Conservation (phyloP, 2,888 invertebrate species). For the Yponomeuta plumbellus region DNA sequence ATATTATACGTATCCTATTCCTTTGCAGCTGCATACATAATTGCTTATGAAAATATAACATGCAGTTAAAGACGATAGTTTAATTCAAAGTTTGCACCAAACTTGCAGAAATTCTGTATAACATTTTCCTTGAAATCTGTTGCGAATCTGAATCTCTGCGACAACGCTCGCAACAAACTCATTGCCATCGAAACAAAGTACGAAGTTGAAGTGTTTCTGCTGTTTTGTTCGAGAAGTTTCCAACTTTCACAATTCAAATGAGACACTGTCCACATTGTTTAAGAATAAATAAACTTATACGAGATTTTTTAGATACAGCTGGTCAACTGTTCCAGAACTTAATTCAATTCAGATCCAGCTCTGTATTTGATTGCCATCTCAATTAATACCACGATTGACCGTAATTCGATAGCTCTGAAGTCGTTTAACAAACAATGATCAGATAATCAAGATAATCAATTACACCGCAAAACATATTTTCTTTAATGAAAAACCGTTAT, state of each 20-base stretch:
- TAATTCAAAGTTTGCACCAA: background rate
- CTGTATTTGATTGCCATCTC: background rate
- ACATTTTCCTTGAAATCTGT: background rate
- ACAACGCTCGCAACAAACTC: background rate
- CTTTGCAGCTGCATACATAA: too few species aligned
- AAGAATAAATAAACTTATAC: background rate
- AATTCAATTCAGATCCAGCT: background rate
- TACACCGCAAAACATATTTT: background rate
- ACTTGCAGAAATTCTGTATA: background rate
- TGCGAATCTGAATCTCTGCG: background rate
- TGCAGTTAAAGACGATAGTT: background rate
- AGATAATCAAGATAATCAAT: background rate
- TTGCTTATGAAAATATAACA: too few species aligned
- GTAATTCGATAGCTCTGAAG: too few species aligned
- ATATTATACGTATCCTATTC: too few species aligned
- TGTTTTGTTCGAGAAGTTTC: background rate
- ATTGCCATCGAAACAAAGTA: background rate
- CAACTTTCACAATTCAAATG: conserved; percentile 3
- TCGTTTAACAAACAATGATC: background rate
- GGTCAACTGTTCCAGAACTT: background rate
- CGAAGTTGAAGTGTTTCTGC: background rate
- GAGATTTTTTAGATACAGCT: background rate
- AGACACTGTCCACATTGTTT: background rate
- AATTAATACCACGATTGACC: too few species aligned
- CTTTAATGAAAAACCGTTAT: background rate